Conservation (phyloP, 2,888 invertebrate species). For the Pachycephus smyrnensis region DNA sequence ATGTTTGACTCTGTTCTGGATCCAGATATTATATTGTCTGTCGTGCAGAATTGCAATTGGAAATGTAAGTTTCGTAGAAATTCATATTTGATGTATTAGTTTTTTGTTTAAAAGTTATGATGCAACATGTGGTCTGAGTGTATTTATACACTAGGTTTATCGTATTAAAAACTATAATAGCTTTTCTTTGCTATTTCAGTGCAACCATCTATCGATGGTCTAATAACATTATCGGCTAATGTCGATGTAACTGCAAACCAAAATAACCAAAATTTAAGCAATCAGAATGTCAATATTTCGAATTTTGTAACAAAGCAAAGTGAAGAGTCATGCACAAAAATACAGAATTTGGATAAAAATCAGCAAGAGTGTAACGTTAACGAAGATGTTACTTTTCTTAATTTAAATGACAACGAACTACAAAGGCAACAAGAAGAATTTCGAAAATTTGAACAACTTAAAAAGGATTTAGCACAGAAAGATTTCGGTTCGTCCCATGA, state of each 20-base stretch:
- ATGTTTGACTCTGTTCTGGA: slow-evolving; percentile 53
- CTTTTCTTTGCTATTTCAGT: slow-evolving; percentile 30
- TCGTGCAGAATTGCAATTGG: slow-evolving; percentile 51
- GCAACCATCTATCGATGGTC: slow-evolving; percentile 43
- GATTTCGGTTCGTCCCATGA: slow-evolving; percentile 27
- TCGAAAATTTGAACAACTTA: slow-evolving; percentile 32
- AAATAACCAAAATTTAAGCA: not conserved
- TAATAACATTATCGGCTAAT: slow-evolving; percentile 45
- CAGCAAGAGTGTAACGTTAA: slow-evolving; percentile 8
- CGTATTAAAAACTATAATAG: not conserved
- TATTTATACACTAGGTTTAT: slow-evolving; percentile 4
- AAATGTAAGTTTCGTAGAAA: slow-evolving; percentile 44
- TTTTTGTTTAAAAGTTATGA: slow-evolving; percentile 4
- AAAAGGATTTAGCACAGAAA: slow-evolving; percentile 30
- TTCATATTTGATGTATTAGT: not conserved
- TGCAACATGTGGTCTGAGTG: not conserved
- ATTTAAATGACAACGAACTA: slow-evolving; percentile 32
- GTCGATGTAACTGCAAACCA: slow-evolving; percentile 24
- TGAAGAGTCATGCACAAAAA: not conserved
- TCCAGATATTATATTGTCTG: slow-evolving; percentile 47
- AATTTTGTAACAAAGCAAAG: slow-evolving; percentile 14
- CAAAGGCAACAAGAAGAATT: slow-evolving; percentile 33
- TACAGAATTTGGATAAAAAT: slow-evolving; percentile 4
- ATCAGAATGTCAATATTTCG: slow-evolving; percentile 6
- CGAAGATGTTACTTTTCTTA: slow-evolving; percentile 5